Conservation (phyloP, 1,140 invertebrate genomes). For the Vollenhovia emeryi region DNA sequence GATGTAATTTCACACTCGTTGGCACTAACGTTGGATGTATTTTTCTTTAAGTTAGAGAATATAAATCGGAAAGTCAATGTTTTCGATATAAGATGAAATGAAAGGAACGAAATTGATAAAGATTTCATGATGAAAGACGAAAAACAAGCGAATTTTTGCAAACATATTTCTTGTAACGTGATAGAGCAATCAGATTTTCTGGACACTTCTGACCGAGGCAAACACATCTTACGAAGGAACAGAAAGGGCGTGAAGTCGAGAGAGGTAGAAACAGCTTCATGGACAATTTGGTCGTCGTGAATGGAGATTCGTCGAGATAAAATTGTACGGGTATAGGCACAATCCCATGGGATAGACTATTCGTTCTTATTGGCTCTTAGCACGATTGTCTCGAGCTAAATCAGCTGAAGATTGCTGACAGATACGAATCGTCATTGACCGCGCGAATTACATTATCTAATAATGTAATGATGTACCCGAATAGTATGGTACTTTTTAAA, state of each 20-base stretch:
- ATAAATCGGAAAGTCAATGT: neutral
- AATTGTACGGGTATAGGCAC: conserved; percentile 57
- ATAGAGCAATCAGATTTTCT: conserved; percentile 27
- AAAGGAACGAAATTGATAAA: neutral
- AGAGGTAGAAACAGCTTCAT: conserved; percentile 30
- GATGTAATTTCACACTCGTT: neutral
- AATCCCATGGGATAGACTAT: conserved; percentile 68
- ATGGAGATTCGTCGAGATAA: conserved; percentile 66
- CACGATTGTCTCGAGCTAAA: conserved; percentile 61
- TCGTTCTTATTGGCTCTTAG: conserved; percentile 51
- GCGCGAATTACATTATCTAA: neutral
- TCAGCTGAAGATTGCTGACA: conserved; percentile 54
- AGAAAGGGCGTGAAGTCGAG: neutral
- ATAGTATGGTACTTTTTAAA: neutral
- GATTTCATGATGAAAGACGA: neutral
- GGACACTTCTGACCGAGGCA: neutral
- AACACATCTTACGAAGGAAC: neutral
- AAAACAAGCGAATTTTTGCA: neutral
- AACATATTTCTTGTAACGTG: neutral
- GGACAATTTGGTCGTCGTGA: conserved; percentile 47
- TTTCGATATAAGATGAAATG: neutral
- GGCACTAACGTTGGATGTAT: neutral
- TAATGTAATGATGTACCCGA: neutral
- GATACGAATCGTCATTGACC: neutral
- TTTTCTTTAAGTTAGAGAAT: neutral